A percentile compares a stretch with the other conserved stretches of the same genome.
These are phyloP conservation scores for Vollenhovia emeryi DNA, from an alignment of 1,140 invertebrate species.

Conservation along the genomic window DNA sequence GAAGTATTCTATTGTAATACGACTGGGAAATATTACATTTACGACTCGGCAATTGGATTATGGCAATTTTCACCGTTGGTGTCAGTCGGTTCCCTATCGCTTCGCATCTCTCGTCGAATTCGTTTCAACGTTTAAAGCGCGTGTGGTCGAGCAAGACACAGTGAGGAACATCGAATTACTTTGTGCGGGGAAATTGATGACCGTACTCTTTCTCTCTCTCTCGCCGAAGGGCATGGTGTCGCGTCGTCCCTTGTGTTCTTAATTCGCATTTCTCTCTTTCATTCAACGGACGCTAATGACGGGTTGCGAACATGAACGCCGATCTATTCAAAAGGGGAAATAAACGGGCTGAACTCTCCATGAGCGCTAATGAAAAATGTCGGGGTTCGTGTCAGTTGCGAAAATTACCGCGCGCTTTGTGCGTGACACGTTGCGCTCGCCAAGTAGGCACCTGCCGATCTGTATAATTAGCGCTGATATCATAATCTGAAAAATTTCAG, in stretches of 20 bases:
- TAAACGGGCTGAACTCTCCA: slow-evolving; percentile 64
- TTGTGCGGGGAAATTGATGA: neutral
- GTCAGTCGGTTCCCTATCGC: neutral
- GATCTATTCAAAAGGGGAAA: slow-evolving; percentile 72
- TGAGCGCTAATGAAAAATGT: slow-evolving; percentile 67
- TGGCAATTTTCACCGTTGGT: slow-evolving; percentile 20
- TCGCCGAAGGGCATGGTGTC: neutral
- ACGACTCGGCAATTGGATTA: slow-evolving; percentile 34
- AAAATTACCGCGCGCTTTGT: slow-evolving; percentile 49
- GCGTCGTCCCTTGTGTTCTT: slow-evolving; percentile 40
- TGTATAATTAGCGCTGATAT: slow-evolving; percentile 52
- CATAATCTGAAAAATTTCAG: slow-evolving; percentile 41
- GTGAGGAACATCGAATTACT: slow-evolving; percentile 58
- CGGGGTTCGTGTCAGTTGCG: slow-evolving; percentile 53
- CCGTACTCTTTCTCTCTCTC: neutral
- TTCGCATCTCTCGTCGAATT: neutral
- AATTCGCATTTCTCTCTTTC: slow-evolving; percentile 60
- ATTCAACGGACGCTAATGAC: slow-evolving; percentile 66
- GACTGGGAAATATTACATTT: neutral
- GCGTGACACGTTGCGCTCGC: slow-evolving; percentile 41
- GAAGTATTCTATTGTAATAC: no score
- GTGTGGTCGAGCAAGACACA: slow-evolving; percentile 50
- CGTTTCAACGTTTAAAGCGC: slow-evolving; percentile 32
- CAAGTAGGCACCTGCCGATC: slow-evolving; percentile 38
- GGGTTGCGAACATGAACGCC: slow-evolving; percentile 59